These are phyloP conservation scores for Philypnodon macrostomus DNA, from an alignment of 2,797 vertebrate species.

Conservation along the genomic window DNA sequence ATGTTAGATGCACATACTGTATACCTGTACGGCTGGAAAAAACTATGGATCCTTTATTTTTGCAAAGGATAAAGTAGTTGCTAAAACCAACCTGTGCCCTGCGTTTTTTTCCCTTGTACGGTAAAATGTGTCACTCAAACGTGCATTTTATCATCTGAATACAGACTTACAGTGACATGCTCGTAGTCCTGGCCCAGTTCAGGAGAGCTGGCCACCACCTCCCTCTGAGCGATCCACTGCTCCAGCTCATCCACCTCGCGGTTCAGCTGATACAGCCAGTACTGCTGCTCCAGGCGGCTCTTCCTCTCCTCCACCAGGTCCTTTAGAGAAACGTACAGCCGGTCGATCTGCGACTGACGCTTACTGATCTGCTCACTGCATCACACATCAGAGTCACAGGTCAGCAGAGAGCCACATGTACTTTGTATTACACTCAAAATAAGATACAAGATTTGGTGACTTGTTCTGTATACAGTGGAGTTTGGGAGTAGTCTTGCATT, in stretches of 20 bases:
- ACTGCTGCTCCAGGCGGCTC: constrained; percentile 90
- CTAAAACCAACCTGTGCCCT: too few relatives aligned
- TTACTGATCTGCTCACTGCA: constrained; percentile 91
- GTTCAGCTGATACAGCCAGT: constrained; percentile 94
- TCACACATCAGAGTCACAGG: background rate
- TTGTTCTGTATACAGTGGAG: too few relatives aligned
- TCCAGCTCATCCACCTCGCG: constrained; percentile 93
- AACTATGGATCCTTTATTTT: too few relatives aligned
- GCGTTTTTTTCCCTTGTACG: too few relatives aligned
- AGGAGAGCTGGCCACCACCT: constrained; percentile 90
- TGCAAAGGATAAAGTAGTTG: too few relatives aligned
- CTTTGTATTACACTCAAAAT: too few relatives aligned
- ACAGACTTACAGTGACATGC: constrained; percentile 85
- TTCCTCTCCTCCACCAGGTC: constrained; percentile 91
- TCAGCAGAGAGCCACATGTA: too few relatives aligned
- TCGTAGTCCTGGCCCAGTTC: constrained; percentile 95
- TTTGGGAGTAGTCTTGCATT: too few relatives aligned
- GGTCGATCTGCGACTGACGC: constrained; percentile 93
- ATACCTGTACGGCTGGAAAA: too few relatives aligned
- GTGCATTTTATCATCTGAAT: background rate
- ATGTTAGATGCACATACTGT: too few relatives aligned
- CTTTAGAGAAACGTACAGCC: constrained; percentile 94
- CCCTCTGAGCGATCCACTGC: constrained; percentile 94
- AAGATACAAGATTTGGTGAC: too few relatives aligned
- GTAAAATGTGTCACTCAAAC: too few relatives aligned